Evolutionary conservation across 1,140 invertebrate genomes (phyloP).

Genomic region (Habropoda laboriosa): DNA sequence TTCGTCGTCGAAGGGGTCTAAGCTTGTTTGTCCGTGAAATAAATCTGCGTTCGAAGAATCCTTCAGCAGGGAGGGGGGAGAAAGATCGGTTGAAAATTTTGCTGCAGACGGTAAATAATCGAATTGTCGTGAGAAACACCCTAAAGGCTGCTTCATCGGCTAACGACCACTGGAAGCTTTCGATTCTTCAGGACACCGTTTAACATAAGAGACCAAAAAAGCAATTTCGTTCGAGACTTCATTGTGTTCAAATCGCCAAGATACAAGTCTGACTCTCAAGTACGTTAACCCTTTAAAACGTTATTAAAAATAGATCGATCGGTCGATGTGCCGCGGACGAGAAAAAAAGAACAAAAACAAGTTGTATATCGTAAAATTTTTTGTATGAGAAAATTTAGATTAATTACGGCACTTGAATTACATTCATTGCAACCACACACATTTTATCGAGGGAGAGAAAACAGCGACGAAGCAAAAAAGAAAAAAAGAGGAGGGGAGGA

Average conservation of each 20-base stretch:
- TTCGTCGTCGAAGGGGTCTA: background rate
- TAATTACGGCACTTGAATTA: constrained; percentile 5
- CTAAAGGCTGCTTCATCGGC: constrained; percentile 9
- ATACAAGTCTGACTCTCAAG: constrained; percentile 37
- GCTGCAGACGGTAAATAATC: background rate
- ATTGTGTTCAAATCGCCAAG: constrained; percentile 58
- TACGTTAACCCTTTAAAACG: background rate
- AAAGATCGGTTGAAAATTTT: background rate
- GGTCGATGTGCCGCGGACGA: background rate
- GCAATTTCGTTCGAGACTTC: constrained; percentile 55
- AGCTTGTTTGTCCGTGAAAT: background rate
- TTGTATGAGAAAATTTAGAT: constrained; percentile 26
- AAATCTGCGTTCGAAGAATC: background rate
- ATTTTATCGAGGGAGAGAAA: background rate
- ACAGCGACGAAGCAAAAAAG: too few relatives aligned
- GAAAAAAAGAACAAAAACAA: too few relatives aligned
- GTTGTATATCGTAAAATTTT: background rate
- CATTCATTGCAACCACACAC: background rate
- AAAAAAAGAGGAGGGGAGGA: background rate
- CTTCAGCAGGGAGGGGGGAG: background rate
- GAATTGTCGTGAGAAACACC: background rate
- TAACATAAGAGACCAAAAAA: constrained; percentile 26
- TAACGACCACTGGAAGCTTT: constrained; percentile 9
- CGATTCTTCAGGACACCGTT: background rate
- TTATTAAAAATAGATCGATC: background rate